Evolutionary conservation across 1,140 invertebrate genomes (phyloP).

Genomic region (Eueides isabella): DNA sequence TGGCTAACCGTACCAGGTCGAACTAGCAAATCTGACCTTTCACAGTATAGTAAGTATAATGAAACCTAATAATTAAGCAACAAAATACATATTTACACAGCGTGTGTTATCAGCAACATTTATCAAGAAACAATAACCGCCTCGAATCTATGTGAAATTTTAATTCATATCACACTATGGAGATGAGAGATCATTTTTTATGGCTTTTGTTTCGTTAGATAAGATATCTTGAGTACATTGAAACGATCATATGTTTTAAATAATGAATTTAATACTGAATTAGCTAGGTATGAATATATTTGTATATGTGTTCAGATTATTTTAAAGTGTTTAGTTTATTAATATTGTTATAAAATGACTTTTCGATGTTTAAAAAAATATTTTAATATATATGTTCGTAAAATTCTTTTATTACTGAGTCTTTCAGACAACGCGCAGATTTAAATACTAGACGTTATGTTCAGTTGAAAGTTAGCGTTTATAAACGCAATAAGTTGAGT

Average conservation of each 20-base stretch:
- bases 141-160: slow-evolving; percentile 56
- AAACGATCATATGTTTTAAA: background rate
- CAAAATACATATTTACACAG: slow-evolving; percentile 68
- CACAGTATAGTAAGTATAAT: slow-evolving; percentile 47
- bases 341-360: no score
- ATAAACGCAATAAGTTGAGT: no score
- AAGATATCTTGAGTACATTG: slow-evolving; percentile 10
- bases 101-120: slow-evolving; percentile 46
- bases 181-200: slow-evolving; percentile 53
- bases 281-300: background rate
- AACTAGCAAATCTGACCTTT: slow-evolving; percentile 46
- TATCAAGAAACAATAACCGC: slow-evolving; percentile 64
- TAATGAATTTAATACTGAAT: no score
- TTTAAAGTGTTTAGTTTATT: no score
- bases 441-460: no score
- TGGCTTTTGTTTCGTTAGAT: slow-evolving; percentile 39
- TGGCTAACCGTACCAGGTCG: slow-evolving; percentile 39
- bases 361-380: no score
- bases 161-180: slow-evolving; percentile 47
- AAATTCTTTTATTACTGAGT: no score
- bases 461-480: no score
- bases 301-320: background rate
- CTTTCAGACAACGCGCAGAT: no score
- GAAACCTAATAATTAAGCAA: slow-evolving; percentile 58
- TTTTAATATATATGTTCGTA: no score